Percentiles rank a stretch among this genome's conserved stretches.
Conservation (phyloP, 2,113 vertebrate genomes). For the Rynchops niger region DNA sequence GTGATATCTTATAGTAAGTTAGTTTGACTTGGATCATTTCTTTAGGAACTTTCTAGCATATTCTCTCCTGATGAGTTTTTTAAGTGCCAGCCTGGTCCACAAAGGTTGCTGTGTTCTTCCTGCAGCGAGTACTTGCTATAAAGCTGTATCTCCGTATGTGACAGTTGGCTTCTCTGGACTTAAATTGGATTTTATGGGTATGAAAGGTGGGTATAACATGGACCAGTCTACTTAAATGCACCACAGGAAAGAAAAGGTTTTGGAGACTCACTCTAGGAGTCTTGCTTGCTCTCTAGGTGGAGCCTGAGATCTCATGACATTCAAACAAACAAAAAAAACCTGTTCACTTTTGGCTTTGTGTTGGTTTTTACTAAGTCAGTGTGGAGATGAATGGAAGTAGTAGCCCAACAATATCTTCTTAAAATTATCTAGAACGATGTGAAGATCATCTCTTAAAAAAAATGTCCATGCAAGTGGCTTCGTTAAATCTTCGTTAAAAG, state of each 20-base stretch:
- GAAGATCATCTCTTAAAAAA: neutral
- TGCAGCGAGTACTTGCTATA: neutral
- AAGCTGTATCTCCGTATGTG: neutral
- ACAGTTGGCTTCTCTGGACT: neutral
- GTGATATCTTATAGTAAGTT: neutral
- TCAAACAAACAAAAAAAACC: neutral
- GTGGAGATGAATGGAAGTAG: neutral
- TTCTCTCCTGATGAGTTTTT: neutral
- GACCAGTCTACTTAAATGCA: neutral
- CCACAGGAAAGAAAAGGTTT: neutral
- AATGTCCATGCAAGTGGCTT: neutral
- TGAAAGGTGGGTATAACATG: neutral
- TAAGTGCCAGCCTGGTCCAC: neutral
- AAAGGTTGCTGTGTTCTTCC: neutral
- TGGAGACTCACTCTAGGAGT: neutral
- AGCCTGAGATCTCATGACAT: accelerated
- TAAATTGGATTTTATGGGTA: neutral
- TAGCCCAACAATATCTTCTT: neutral
- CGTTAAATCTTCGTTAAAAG: neutral
- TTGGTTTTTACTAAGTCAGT: neutral
- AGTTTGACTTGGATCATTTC: neutral
- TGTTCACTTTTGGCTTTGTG: neutral
- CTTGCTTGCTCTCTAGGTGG: neutral
- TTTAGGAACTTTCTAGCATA: neutral
- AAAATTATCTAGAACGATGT: neutral